Evolutionary conservation across 2,797 vertebrate species (phyloP).

Genomic region (Tapirus indicus): DNA sequence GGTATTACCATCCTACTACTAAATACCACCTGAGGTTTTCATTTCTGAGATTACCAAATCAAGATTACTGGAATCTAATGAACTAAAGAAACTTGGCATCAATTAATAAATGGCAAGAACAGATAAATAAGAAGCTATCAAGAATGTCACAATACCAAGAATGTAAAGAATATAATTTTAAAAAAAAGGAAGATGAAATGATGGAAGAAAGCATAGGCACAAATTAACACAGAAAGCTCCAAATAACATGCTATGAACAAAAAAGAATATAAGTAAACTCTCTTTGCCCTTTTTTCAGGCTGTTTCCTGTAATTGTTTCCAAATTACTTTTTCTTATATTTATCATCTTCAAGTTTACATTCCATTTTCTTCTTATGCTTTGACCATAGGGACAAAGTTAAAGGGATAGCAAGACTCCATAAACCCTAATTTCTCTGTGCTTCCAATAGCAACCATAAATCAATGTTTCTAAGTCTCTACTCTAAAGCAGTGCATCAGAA

Average conservation of each 20-base stretch:
- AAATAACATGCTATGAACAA: neutral
- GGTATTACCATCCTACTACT: neutral
- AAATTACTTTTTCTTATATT: neutral
- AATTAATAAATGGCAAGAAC: neutral
- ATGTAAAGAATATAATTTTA: too few relatives aligned
- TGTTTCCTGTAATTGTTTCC: neutral
- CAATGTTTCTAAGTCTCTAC: neutral
- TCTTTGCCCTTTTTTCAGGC: neutral
- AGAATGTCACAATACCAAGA: neutral
- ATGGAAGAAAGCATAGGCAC: neutral
- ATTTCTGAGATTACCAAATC: neutral
- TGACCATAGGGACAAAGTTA: neutral
- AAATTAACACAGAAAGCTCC: neutral
- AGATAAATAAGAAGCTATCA: neutral
- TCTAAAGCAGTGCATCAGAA: neutral
- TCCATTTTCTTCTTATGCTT: slow-evolving; percentile 32
- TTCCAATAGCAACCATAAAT: neutral
- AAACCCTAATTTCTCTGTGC: neutral
- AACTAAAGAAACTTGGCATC: neutral
- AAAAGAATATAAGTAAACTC: neutral
- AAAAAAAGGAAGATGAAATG: neutral
- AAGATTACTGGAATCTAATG: neutral
- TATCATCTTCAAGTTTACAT: slow-evolving; percentile 36
- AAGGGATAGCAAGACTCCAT: neutral
- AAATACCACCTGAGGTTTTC: neutral